A percentile compares a stretch with the other conserved stretches of the same genome.
Evolutionary conservation across 2,888 invertebrate genomes (phyloP).

Genomic region (Salpingus planirostris): DNA sequence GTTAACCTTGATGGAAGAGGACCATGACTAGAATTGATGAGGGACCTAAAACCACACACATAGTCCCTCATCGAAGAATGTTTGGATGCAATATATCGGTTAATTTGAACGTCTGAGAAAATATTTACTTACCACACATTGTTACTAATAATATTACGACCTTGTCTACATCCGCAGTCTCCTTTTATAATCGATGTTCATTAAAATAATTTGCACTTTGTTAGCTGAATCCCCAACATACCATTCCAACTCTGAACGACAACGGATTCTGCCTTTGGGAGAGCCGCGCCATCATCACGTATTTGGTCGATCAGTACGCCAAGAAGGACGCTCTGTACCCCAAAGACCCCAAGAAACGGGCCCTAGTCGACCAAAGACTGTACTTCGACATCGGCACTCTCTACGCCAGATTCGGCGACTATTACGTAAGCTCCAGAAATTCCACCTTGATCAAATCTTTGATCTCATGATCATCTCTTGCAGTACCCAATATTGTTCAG

Average conservation of each 20-base stretch:
- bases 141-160: too few species aligned
- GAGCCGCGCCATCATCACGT: slow-evolving; percentile 74
- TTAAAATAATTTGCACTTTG: slow-evolving; percentile 13
- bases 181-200: too few species aligned
- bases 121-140: too few species aligned
- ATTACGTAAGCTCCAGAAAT: slow-evolving; percentile 70
- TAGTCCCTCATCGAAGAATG: too few species aligned
- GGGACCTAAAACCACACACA: too few species aligned
- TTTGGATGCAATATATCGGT: too few species aligned
- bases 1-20: too few species aligned
- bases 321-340: slow-evolving; percentile 70
- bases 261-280: slow-evolving; percentile 75
- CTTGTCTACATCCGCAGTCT: too few species aligned
- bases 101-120: too few species aligned
- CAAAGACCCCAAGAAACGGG: slow-evolving; percentile 67
- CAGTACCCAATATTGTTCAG: slow-evolving; percentile 42
- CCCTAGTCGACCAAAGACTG: slow-evolving; percentile 66
- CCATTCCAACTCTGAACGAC: slow-evolving; percentile 76
- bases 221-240: slow-evolving; percentile 77
- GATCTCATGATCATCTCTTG: slow-evolving; percentile 13
- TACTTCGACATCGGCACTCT: slow-evolving; percentile 75
- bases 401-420: slow-evolving; percentile 59
- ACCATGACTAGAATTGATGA: too few species aligned
- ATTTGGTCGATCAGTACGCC: slow-evolving; percentile 72
- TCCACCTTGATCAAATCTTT: slow-evolving; percentile 25